These are phyloP conservation scores for Gymnoscopelus braueri DNA, from an alignment of 2,797 vertebrate species.

Conservation along the genomic window DNA sequence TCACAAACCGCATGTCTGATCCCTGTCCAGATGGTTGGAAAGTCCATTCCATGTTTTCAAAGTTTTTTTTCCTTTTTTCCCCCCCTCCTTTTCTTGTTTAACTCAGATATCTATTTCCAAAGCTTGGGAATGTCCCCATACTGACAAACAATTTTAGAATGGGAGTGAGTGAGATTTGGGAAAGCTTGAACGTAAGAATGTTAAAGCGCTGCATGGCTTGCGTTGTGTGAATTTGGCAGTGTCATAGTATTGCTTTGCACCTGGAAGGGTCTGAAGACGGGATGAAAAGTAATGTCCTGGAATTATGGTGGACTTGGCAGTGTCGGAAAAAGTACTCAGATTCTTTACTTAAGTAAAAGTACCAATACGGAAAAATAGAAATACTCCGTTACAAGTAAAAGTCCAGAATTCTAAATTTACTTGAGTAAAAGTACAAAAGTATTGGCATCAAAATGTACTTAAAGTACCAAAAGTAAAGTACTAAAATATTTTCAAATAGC, in stretches of 20 bases:
- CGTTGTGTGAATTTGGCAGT: neutral
- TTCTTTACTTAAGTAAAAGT: no score
- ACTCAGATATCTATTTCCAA: constrained; percentile 44
- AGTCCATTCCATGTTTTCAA: constrained; percentile 55
- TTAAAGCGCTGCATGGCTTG: no score
- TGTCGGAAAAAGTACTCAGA: no score
- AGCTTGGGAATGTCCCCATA: constrained; percentile 44
- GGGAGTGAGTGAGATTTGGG: constrained; percentile 28
- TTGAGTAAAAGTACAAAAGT: no score
- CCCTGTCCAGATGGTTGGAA: constrained; percentile 55
- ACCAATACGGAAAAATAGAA: no score
- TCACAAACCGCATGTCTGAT: constrained; percentile 59
- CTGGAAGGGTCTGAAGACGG: neutral
- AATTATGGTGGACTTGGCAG: neutral
- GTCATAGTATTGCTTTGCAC: constrained; percentile 7
- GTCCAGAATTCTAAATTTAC: no score
- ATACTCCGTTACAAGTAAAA: no score
- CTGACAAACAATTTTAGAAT: constrained; percentile 51
- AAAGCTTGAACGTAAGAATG: constrained; percentile 10
- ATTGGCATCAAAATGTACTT: no score
- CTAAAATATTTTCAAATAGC: no score
- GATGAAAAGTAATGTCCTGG: neutral
- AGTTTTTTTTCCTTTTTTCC: constrained; percentile 35
- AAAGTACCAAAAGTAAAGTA: no score
- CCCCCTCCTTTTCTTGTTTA: constrained; percentile 33